phyloP scores from a whole-genome alignment of 2,113 vertebrate genomes.

The Scytalopus superciliaris region DNA sequence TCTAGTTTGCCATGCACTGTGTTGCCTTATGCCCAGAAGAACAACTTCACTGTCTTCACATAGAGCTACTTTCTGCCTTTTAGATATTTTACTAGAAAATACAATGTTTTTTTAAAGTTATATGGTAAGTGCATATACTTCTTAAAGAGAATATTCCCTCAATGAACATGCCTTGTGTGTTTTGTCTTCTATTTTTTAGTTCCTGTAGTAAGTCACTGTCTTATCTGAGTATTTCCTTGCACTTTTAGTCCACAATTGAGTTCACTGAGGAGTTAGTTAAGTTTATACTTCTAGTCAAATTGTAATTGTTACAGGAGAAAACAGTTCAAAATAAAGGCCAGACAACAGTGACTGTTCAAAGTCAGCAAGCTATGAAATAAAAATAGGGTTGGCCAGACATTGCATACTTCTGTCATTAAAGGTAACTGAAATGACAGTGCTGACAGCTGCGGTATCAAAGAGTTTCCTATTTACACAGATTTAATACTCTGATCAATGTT shows the following conservation, averaged over 20 bases:
- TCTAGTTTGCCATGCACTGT: not conserved
- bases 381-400: not conserved
- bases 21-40: not conserved
- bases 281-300: not conserved
- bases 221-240: not conserved
- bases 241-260: not conserved
- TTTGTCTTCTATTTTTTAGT: not conserved
- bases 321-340: not conserved
- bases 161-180: not conserved
- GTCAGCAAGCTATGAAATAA: not conserved
- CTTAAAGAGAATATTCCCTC: not conserved
- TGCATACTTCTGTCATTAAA: not conserved
- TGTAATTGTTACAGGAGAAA: conserved; percentile 6
- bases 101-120: not conserved
- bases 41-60: not conserved
- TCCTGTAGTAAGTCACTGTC: not conserved
- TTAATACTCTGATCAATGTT: not conserved
- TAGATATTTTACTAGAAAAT: not conserved
- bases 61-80: not conserved
- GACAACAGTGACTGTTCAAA: not conserved
- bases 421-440: not conserved
- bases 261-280: not conserved
- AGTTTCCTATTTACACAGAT: not conserved
- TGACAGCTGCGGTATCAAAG: not conserved
- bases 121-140: not conserved